Evolutionary conservation across 2,888 invertebrate species (phyloP).

Genomic region (Tachina lurida): DNA sequence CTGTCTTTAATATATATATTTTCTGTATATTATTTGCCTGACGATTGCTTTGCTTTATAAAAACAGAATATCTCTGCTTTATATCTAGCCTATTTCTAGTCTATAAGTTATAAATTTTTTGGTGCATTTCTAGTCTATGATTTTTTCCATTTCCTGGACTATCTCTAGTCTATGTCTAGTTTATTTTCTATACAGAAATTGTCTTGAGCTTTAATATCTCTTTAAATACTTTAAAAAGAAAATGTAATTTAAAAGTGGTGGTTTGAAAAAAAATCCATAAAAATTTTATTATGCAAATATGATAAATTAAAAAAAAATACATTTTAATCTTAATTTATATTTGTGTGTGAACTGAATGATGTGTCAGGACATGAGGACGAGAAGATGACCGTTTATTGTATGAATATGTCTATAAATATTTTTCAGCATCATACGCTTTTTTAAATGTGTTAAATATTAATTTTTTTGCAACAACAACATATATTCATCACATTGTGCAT

Average conservation of each 20-base stretch:
- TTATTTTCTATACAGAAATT: background rate
- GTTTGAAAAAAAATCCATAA: background rate
- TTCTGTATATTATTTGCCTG: too few relatives aligned
- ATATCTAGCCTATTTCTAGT: too few relatives aligned
- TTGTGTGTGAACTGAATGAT: background rate
- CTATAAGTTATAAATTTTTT: too few relatives aligned
- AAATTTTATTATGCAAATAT: background rate
- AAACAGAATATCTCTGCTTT: too few relatives aligned
- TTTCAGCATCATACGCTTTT: background rate
- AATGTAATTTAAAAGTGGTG: background rate
- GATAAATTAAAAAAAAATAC: background rate
- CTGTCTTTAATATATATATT: too few relatives aligned
- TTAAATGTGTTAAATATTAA: constrained; percentile 6
- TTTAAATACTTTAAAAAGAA: background rate
- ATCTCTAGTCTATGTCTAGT: too few relatives aligned
- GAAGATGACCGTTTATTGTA: constrained; percentile 6
- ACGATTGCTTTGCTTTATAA: too few relatives aligned
- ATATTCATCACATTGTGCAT: background rate
- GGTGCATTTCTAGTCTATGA: too few relatives aligned
- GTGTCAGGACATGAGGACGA: background rate
- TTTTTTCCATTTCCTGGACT: too few relatives aligned
- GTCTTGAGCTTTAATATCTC: background rate
- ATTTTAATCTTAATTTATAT: constrained; percentile 24
- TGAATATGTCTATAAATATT: constrained; percentile 14
- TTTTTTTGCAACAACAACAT: constrained; percentile 1